Conservation (phyloP, 2,113 vertebrate species). For the Tetrao urogallus region DNA sequence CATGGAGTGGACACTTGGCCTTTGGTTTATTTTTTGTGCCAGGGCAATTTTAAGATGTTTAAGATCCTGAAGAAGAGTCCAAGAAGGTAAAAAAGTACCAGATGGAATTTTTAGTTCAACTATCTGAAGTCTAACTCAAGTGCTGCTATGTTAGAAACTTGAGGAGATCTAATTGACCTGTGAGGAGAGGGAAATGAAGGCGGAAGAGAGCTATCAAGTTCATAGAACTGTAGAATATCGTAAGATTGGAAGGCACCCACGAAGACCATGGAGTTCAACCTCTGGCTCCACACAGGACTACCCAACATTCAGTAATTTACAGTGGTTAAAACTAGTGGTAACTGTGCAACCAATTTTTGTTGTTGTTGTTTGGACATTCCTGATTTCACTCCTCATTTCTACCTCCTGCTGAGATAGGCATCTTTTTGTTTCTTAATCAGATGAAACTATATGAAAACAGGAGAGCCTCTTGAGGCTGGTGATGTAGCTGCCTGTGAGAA, state of each 20-base stretch:
- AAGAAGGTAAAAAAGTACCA: background rate
- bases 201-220: background rate
- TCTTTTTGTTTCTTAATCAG: background rate
- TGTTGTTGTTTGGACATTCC: background rate
- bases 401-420: background rate
- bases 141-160: background rate
- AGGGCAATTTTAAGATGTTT: constrained; percentile 29
- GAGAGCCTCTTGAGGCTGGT: background rate
- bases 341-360: background rate
- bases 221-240: too few species aligned
- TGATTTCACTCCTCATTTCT: background rate
- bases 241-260: too few species aligned
- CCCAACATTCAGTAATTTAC: background rate
- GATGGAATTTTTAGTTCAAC: background rate
- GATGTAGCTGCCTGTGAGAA: background rate
- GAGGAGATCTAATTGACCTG: background rate
- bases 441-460: background rate
- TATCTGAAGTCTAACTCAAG: background rate
- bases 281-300: background rate
- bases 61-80: background rate
- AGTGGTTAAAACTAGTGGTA: background rate
- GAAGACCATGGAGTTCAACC: too few species aligned
- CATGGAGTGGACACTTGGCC: background rate
- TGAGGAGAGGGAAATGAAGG: background rate
- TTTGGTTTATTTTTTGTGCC: constrained; percentile 53